Base-by-base conservation (phyloP, 2,797 vertebrate genomes). In the Rhinichthys osculus region DNA sequence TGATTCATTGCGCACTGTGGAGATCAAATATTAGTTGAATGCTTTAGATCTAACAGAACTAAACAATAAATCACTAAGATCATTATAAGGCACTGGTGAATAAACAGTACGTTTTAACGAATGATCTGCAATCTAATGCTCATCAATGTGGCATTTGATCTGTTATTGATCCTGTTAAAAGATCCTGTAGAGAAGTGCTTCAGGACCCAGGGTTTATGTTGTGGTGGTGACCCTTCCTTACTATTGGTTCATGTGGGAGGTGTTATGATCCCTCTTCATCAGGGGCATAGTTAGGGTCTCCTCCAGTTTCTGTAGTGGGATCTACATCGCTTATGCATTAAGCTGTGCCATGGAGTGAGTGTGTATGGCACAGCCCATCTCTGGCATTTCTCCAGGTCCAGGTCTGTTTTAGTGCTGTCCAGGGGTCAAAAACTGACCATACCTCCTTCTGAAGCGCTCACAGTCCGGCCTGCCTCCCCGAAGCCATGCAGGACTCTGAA, bases 401-500 rank as follows among this genome's bases (percentile, higher is more conserved):
- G 84, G 81, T 83, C 86, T 85, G 82, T 82, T 86, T 78, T 83
- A 87, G 73, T 78, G 78, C 72, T 72, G 85, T 78, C 30, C 27
- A 27, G 42, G 19, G 23, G 30, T 77, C 72, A 47, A 67, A 83
- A 23, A 40, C 38, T 71, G 76, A 52, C 57, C 50, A 69, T 17
- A 57, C 21, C 62, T 84, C 2, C 52, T 44, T 19, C 83, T 78
- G 78, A 87, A 78, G 87, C 81, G 88, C 64, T 71, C 59, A 42
- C 69, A 82, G 30, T 84, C 72, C 71, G 1, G 62, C 40, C 27
- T 86, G 33, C 13, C 52, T 54, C 33, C 82, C 86, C 52, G 88
- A 90, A 92, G 89, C 79, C 92, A 96, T 96, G 95, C 91, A 76
- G 83, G 89, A 87, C 64, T 87, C 87, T 30, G 86, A 70, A 73